Base-by-base conservation (phyloP, 2,113 vertebrate genomes). In the Penelope pileata region DNA sequence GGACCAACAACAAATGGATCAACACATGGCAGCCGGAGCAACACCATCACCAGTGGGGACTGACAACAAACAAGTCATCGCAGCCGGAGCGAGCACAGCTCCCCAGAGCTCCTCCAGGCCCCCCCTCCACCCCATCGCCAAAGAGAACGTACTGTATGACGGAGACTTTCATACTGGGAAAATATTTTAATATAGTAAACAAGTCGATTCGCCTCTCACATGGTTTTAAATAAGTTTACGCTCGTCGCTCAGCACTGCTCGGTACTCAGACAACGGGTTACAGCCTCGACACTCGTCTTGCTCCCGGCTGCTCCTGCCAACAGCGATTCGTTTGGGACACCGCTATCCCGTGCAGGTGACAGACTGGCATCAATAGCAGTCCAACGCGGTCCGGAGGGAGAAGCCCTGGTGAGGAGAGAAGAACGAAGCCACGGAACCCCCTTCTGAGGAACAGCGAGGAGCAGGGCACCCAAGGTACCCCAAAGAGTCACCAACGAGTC, bases 141-240 rank as follows among this genome's bases (percentile, higher is more conserved):
- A 40, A 96, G 93, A 94, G 77, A 93, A 94, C 34, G 77, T 93
- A 80, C 94, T 38, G 88, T 62, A 14, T 86, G 62, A 86, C 95
- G 86, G 94, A 96, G 88, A 67, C 91, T 88, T 96, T 93, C 73
- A 90, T 97, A 90, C 67, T 93, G 86, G 92, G 90, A 94, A 96
- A 97, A 96, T 96, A 97, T 75, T 97, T 97, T 97, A 97, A 97
- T 97, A 90, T 97, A 90, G 91, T 90, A 97, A 94, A 96, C 83
- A 91, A 96, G 90, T 90, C 93, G 54, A 73, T 91, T 97, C 92
- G 94, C 83, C 81, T 91, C 95, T 87, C 87, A 93, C 93, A 91
- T 4, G 58, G 38, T 78, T 89, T 96, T 95, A 97, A 97, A 96
- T 97, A 96, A 96, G 83, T 93, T 88, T 93, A 94, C 92, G 78